Evolutionary conservation across 2,113 vertebrate genomes (phyloP).

Genomic region (Nothoprocta pentlandii): DNA sequence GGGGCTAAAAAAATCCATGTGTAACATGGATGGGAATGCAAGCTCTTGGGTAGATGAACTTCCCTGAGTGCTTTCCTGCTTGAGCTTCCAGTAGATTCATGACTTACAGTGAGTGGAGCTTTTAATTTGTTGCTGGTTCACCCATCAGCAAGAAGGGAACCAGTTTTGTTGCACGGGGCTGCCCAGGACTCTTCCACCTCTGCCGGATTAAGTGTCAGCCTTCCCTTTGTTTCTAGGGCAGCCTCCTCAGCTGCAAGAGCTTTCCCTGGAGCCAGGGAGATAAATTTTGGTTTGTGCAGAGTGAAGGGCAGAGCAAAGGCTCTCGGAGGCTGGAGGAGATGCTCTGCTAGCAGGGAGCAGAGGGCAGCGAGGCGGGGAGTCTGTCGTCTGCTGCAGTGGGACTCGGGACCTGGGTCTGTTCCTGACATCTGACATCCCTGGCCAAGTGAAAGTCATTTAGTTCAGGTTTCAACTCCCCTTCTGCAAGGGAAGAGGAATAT

Average conservation of each 20-base stretch:
- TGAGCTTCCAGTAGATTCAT: background rate
- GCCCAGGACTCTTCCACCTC: background rate
- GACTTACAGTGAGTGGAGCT: background rate
- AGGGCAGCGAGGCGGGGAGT: background rate
- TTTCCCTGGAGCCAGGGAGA: background rate
- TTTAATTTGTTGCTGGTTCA: background rate
- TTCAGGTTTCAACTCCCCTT: background rate
- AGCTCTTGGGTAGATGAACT: background rate
- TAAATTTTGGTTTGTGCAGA: background rate
- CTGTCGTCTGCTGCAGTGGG: background rate
- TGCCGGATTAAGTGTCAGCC: background rate
- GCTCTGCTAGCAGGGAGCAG: too few relatives aligned
- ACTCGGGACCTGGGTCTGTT: background rate
- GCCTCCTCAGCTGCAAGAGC: background rate
- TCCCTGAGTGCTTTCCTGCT: background rate
- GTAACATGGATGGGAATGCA: background rate
- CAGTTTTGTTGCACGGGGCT: background rate
- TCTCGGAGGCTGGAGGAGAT: background rate
- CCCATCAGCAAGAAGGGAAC: background rate
- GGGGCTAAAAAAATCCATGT: fast-evolving
- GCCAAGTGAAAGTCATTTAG: background rate
- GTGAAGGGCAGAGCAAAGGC: background rate
- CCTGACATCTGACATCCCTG: background rate
- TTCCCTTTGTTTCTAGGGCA: background rate
- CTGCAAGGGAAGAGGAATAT: background rate